Evolutionary conservation across 2,113 vertebrate species (phyloP).

Genomic region (Hippocampus abdominalis): DNA sequence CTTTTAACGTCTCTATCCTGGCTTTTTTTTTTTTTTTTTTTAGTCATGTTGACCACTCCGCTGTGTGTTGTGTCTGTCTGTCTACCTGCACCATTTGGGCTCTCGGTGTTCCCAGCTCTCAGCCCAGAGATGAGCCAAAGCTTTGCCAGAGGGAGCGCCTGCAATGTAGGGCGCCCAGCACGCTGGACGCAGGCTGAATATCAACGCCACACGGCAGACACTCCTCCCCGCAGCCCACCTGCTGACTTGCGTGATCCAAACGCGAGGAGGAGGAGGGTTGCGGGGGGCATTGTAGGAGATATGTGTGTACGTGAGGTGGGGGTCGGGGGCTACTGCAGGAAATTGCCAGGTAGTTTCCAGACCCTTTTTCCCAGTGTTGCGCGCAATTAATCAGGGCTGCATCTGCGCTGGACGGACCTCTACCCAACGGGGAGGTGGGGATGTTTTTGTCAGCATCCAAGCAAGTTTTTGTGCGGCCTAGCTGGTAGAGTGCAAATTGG

Average conservation of each 20-base stretch:
- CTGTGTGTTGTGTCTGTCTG: constrained; percentile 46
- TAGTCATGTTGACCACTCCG: constrained; percentile 40
- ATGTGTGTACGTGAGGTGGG: constrained; percentile 14
- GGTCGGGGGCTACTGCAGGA: constrained; percentile 62
- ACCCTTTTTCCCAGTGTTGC: constrained; percentile 76
- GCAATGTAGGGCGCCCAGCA: constrained; percentile 78
- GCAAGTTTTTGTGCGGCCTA: constrained; percentile 17
- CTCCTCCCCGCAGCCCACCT: constrained; percentile 75
- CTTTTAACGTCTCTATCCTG: constrained; percentile 27
- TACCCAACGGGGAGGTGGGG: constrained; percentile 47
- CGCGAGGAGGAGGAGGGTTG: constrained; percentile 38
- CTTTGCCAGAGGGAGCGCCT: constrained; percentile 76
- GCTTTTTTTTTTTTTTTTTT: constrained; percentile 19
- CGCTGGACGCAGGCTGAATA: constrained; percentile 77
- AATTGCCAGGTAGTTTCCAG: constrained; percentile 80
- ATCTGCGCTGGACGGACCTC: constrained; percentile 75
- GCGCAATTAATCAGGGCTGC: constrained; percentile 79
- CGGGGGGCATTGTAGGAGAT: constrained; percentile 19
- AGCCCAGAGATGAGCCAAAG: constrained; percentile 70
- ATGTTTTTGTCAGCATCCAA: constrained; percentile 48
- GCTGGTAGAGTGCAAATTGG: constrained; percentile 32
- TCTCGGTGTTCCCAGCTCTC: constrained; percentile 62
- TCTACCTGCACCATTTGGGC: constrained; percentile 66
- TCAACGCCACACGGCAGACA: constrained; percentile 72
- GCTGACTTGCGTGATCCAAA: constrained; percentile 74